Evolutionary conservation across 2,113 vertebrate genomes (phyloP).

Genomic region (Trogon melanurus): DNA sequence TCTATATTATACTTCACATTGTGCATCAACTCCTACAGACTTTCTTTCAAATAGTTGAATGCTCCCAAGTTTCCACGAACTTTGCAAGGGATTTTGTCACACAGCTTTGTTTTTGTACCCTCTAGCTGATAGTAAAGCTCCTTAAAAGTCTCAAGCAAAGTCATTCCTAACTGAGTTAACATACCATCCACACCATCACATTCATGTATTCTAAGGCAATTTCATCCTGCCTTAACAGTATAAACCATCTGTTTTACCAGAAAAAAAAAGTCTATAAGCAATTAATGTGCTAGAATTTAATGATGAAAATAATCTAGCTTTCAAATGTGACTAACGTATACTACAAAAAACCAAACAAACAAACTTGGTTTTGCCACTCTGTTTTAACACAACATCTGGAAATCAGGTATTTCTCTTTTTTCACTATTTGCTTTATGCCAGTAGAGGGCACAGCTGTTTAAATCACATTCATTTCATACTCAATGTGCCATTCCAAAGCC

Average conservation of each 20-base stretch:
- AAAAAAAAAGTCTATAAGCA: background rate
- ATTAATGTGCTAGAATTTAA: background rate
- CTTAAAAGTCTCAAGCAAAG: background rate
- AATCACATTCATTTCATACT: conserved; percentile 38
- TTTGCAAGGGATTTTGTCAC: background rate
- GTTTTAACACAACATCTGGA: background rate
- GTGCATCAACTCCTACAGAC: conserved; percentile 16
- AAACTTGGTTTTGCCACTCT: background rate
- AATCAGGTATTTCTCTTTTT: background rate
- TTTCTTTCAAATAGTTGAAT: background rate
- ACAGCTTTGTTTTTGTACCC: background rate
- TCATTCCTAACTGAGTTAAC: background rate
- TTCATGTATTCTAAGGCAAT: background rate
- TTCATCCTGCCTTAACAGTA: background rate
- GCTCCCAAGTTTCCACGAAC: conserved; percentile 4
- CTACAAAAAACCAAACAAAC: background rate
- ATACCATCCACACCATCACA: background rate
- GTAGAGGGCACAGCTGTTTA: conserved; percentile 70
- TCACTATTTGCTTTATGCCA: conserved; percentile 35
- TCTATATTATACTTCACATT: conserved; percentile 2
- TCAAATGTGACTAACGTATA: background rate
- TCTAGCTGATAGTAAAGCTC: background rate
- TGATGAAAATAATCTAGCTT: background rate
- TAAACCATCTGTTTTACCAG: background rate
- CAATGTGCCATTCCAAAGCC: background rate